These are phyloP conservation scores for Melanerpes formicivorus DNA, from an alignment of 2,113 vertebrate species.

Conservation along the genomic window DNA sequence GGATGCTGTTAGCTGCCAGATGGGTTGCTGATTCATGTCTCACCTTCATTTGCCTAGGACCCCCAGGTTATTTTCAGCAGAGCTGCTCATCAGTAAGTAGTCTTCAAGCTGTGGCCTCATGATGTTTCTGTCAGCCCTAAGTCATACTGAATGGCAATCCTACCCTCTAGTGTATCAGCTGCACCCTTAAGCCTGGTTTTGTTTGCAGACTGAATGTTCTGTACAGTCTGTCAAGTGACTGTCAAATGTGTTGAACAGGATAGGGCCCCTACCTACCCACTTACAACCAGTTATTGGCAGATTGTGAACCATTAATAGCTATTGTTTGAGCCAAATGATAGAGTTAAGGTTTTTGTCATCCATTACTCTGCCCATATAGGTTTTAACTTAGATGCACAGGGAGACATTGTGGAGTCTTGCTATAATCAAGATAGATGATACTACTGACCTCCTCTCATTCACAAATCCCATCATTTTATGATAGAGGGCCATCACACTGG, in stretches of 20 bases:
- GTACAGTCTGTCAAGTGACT: not conserved
- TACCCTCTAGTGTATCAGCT: not conserved
- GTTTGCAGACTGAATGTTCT: not conserved
- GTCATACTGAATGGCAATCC: not conserved
- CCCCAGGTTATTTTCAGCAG: not conserved
- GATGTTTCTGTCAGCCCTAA: not conserved
- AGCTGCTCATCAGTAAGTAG: not conserved
- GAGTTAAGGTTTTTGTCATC: not conserved
- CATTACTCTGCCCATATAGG: not conserved
- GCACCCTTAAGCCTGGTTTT: accelerated
- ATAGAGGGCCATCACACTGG: not conserved
- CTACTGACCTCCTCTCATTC: not conserved
- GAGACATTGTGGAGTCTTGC: not conserved
- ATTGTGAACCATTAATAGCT: not conserved
- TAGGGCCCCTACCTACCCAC: not conserved
- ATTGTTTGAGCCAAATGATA: not conserved
- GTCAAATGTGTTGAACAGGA: not conserved
- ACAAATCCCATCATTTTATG: not conserved
- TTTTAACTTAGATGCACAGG: not conserved
- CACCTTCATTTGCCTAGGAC: not conserved
- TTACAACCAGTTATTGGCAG: not conserved
- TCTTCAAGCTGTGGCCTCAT: not conserved
- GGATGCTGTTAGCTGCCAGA: not conserved
- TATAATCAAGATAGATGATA: not conserved
- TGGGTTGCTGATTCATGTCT: not conserved